Base-by-base conservation (phyloP, 2,113 vertebrate genomes). In the Petroica traversi region DNA sequence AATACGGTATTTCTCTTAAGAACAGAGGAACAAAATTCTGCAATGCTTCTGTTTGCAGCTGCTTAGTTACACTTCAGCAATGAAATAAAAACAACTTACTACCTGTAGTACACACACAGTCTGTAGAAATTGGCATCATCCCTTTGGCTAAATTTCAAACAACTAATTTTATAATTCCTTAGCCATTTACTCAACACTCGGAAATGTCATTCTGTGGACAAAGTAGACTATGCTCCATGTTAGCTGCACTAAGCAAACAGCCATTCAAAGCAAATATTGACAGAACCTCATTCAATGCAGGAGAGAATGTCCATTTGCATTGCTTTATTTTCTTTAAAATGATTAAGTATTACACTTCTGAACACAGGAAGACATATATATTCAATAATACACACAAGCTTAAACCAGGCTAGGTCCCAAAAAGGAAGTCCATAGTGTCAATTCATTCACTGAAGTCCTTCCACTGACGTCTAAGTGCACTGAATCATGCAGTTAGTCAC, bases 181-280 rank as follows among this genome's bases (percentile, higher is more conserved):
- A 78, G 20, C 26, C 61, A 81, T 96, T 93, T 92, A 74, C 51
- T 96, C 46, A 85, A 64, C 41, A 81, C 63, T 90, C 92, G 69
- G 89, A 95, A 92, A 89, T 79, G 31, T 78, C 63, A 69, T 38
- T 92, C 81, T 75, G 61, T 88, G 67, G 59, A 78, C 68, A 76
- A 95, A 49, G 14, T 11, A 74, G 85, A 69, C 85, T 74, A 45
- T 61, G 33, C 25, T 89, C 63, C 66, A 73, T 73, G 41, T 83
- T 88, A 91, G 81, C 67, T 77, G 22, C 29, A 78, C 63, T 94
- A 87, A 93, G 64, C n/a, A 90, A 95, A 76, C 31, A 84, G 38
- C 25, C 40, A 67, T 76, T 92, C 76, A 20, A 66, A 86, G 20
- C 85, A 94, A 97, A 94, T 85, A 93, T 95, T 88, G 92, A 90